A percentile compares a stretch with the other conserved stretches of the same genome.
Conservation (phyloP, 2,797 vertebrate genomes). For the Pipistrellus kuhlii region DNA sequence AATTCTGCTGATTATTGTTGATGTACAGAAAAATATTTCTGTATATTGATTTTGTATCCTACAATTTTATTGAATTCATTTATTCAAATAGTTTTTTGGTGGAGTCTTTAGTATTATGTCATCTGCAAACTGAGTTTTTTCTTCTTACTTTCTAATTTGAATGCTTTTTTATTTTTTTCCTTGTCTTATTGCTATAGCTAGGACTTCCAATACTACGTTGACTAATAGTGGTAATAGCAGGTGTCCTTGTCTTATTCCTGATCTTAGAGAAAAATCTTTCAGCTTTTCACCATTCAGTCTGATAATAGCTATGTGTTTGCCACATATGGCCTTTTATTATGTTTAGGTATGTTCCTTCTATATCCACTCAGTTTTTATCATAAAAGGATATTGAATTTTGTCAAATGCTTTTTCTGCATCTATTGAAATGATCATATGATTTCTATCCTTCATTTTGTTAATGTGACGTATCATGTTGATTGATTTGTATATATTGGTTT, state of each 20-base stretch:
- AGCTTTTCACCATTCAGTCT: not conserved
- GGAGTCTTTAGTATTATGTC: not conserved
- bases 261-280: no score
- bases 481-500: not conserved
- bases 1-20: not conserved
- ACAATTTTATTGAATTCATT: not conserved
- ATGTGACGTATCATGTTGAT: not conserved
- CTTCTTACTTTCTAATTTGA: not conserved
- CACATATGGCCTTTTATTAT: not conserved
- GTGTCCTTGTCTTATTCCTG: not conserved
- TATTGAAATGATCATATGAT: not conserved
- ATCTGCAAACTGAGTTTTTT: not conserved
- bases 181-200: not conserved
- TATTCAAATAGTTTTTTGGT: not conserved
- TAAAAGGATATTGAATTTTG: not conserved
- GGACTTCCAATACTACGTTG: not conserved
- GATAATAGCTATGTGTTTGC: not conserved
- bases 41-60: not conserved
- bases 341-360: not conserved
- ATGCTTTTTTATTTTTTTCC: not conserved
- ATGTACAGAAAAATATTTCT: not conserved
- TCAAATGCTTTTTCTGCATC: not conserved
- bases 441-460: not conserved
- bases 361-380: not conserved
- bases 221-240: not conserved